Conservation (phyloP, 2,113 vertebrate species). For the Jacana jacana region DNA sequence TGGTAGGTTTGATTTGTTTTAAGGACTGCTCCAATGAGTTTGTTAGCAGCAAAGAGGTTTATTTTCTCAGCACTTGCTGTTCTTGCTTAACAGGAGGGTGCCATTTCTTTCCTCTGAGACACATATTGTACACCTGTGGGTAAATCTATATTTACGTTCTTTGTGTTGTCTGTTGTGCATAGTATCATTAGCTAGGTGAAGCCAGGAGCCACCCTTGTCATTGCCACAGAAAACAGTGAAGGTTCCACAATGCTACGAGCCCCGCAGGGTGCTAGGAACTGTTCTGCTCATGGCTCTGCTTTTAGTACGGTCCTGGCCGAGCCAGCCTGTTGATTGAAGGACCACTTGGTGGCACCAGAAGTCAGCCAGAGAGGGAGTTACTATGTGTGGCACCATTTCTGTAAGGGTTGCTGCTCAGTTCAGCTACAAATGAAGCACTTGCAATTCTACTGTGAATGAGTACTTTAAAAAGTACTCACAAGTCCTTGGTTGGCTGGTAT, state of each 20-base stretch:
- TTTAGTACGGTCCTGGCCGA: not conserved
- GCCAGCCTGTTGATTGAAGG: not conserved
- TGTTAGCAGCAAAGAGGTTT: slow-evolving; percentile 12
- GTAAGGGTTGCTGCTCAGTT: not conserved
- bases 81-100: not conserved
- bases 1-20: slow-evolving; percentile 31
- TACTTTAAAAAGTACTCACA: not conserved
- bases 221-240: not conserved
- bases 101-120: not conserved
- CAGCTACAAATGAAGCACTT: not conserved
- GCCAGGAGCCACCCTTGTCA: not conserved
- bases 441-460: not conserved
- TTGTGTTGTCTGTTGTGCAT: not conserved
- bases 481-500: not conserved
- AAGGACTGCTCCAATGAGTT: not conserved
- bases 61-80: not conserved
- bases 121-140: not conserved
- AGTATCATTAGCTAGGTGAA: not conserved
- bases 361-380: not conserved
- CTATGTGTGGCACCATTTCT: not conserved
- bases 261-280: not conserved
- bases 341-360: not conserved
- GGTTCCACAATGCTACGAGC: not conserved
- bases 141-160: not conserved
- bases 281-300: not conserved